phyloP scores from a whole-genome alignment of 1,140 invertebrate species.

The Drosophila sproati region DNA sequence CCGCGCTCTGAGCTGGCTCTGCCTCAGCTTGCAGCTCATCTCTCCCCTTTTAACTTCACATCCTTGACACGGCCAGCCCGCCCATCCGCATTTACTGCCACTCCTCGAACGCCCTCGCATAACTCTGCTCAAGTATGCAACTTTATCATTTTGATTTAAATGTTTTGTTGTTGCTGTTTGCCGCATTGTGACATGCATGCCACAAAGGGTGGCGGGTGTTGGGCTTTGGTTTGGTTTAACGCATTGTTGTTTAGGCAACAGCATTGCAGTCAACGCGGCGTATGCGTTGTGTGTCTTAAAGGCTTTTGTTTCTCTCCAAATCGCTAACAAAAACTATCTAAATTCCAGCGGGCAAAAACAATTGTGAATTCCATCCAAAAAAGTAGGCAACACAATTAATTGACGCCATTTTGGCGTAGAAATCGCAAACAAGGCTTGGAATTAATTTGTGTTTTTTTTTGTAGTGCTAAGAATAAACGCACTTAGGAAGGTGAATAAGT shows the following conservation, averaged over 20 bases:
- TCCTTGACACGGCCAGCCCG: neutral
- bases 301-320: conserved; percentile 47
- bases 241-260: conserved; percentile 63
- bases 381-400: conserved; percentile 24
- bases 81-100: neutral
- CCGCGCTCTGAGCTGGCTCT: conserved; percentile 38
- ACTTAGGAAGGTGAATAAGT: too few relatives aligned
- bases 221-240: conserved; percentile 33
- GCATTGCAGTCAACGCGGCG: conserved; percentile 58
- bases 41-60: neutral
- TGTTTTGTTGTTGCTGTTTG: conserved; percentile 73
- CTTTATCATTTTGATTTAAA: conserved; percentile 85
- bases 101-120: conserved; percentile 54
- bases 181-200: conserved; percentile 66
- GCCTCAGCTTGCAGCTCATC: conserved; percentile 2
- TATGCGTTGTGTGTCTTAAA: conserved; percentile 65
- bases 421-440: neutral
- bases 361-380: neutral
- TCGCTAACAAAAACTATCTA: conserved; percentile 13
- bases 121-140: conserved; percentile 84
- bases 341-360: neutral
- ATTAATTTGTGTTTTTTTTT: neutral
- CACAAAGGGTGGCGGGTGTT: neutral
- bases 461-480: too few relatives aligned
- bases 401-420: neutral